Conservation (phyloP, 2,888 invertebrate species). For the Isoperla grammatica region DNA sequence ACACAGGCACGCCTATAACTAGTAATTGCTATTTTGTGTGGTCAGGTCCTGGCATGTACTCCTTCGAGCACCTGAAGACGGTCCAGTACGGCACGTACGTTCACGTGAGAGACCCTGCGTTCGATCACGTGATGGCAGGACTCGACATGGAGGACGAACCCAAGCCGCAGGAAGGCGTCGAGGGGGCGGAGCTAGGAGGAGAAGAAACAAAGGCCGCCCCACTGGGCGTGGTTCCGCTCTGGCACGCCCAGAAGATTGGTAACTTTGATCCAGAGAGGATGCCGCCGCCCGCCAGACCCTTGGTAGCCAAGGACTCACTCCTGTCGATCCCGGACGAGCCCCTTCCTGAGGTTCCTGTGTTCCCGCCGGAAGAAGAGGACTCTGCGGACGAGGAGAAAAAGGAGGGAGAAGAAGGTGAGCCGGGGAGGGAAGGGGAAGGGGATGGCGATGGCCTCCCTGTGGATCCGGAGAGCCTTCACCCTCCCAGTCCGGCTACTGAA, state of each 20-base stretch:
- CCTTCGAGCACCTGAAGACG: conserved; percentile 62
- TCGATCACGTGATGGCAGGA: conserved; percentile 40
- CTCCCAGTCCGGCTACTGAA: background rate
- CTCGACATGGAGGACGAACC: background rate
- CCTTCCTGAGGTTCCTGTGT: background rate
- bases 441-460: too few species aligned
- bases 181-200: too few species aligned
- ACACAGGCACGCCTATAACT: too few species aligned
- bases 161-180: background rate
- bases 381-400: background rate
- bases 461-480: too few species aligned
- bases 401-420: too few species aligned
- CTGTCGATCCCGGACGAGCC: conserved; percentile 41
- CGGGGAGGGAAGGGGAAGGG: too few species aligned
- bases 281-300: conserved; percentile 62
- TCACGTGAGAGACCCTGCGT: conserved; percentile 53
- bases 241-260: conserved; percentile 64
- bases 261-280: conserved; percentile 62
- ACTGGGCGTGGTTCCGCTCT: conserved; percentile 48
- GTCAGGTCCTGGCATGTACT: conserved; percentile 64
- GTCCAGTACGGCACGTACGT: conserved; percentile 70
- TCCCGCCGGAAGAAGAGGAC: background rate
- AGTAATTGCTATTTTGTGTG: too few species aligned
- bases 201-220: conserved; percentile 33
- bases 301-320: conserved; percentile 59